Evolutionary conservation across 2,888 invertebrate genomes (phyloP).

Genomic region (Eupithecia pulchellata): DNA sequence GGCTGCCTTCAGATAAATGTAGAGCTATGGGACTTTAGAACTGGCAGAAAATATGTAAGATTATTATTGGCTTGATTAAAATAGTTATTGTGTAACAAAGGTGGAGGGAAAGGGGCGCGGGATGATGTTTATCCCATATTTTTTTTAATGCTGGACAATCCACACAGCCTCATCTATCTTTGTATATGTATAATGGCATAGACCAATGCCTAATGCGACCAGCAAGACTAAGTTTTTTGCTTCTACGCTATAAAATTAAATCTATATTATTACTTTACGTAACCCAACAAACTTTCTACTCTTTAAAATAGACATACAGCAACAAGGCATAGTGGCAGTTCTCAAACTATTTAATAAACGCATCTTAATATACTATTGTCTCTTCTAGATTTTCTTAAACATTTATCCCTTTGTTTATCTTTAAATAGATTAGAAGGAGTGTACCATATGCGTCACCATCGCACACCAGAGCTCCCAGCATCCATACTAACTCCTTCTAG

Average conservation of each 20-base stretch:
- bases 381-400: background rate
- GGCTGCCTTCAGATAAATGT: slow-evolving; percentile 9
- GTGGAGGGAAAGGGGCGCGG: background rate
- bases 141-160: too few relatives aligned
- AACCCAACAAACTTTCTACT: too few relatives aligned
- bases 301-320: too few relatives aligned
- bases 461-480: slow-evolving; percentile 62
- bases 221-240: background rate
- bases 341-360: background rate
- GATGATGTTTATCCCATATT: background rate
- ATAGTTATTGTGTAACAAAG: background rate
- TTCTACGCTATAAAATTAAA: background rate
- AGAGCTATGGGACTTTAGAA: background rate
- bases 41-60: background rate
- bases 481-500: slow-evolving; percentile 32
- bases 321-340: too few relatives aligned
- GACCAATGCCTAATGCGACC: background rate
- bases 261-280: too few relatives aligned
- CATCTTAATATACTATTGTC: background rate
- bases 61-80: background rate
- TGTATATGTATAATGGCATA: background rate
- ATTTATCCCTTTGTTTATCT: slow-evolving; percentile 65
- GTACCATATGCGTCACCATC: slow-evolving; percentile 56
- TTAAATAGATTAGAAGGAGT: slow-evolving; percentile 75
- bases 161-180: too few relatives aligned